Base-by-base conservation (phyloP, 2,797 vertebrate genomes). In the Leuciscus waleckii region DNA sequence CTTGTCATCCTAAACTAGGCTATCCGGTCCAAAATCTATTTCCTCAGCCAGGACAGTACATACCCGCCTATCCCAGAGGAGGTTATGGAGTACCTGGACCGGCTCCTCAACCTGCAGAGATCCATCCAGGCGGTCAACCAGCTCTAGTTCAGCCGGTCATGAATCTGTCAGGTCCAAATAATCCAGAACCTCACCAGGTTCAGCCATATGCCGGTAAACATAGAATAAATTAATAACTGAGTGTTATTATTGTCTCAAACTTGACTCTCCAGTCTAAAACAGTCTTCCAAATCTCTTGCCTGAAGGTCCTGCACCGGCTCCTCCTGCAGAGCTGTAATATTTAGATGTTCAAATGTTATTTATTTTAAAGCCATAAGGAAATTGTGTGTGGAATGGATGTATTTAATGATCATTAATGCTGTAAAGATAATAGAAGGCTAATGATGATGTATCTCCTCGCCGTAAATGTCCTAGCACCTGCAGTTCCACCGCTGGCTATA, bases 231-330 rank as follows among this genome's bases (percentile, higher is more conserved):
- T 1, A 32, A 32, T 7, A 29, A 16, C 11, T 43, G 39, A 71
- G n/a, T 17, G 3, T n/a, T 41, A 11, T 68, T 26, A 13, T 54
- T 82, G 4, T 17, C 35, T 69, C 68, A 56, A 41, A 35, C 78
- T 51, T 96, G 49, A 1, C 29, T 29, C 29, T 29, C 29, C 29
- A 29, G 29, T 29, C 29, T 29, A 29, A 29, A 29, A 29, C 29
- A 29, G 1, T 74, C 49, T 89, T 1, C 89, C 92, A 51, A 95
- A 96, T 80, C 94, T 95, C 1, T 91, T 92, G 90, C 3, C 92
- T 46, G 92, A 94, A 0, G 93, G 91, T 1, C 94, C 96, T 0
- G 94, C 92, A 9, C 91, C 95, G 26, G 93, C 92, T 0, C 29
- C 5, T 54, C 92, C 93, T 0, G 90, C 88, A 0, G 96, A 96